Base-by-base conservation (phyloP, 2,113 vertebrate genomes). In the Ptychochromis oligacanthus region DNA sequence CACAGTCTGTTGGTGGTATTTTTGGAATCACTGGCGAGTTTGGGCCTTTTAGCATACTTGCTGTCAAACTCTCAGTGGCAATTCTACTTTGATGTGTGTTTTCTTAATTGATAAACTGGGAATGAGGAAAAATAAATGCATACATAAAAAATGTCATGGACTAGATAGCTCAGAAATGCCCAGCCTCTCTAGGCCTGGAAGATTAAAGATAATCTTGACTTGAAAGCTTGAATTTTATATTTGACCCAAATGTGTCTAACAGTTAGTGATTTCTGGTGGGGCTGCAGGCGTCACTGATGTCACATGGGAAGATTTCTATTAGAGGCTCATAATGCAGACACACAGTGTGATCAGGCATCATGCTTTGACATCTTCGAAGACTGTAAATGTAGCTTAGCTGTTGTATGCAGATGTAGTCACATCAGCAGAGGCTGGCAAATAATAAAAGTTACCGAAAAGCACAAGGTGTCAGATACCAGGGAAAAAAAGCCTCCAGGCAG, bases 131-230 rank as follows among this genome's bases (percentile, higher is more conserved):
- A 84, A 88, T 77, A 80, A 84, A 90, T 52, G 43, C 38, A 81
- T 82, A 56, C 60, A 85, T 76, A 75, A 87, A 77, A 77, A 56
- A 82, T 61, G 58, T 65, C 78, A 70, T 38, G 62, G 80, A 64
- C 62, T 36, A 36, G 75, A 83, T 58, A 60, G 77, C 78, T 62
- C 31, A 65, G 72, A 87, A 85, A 86, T 72, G 38, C 77, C 13
- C 56, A 18, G 46, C 62, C 52, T 72, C 75, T 55, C 49, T 60
- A 11, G 46, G 64, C 65, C 22, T 11, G 36, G 36, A 74, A 84
- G 89, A 92, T 91, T 86, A 87, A 88, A 91, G 86, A 90, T 84
- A 70, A 81, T 84, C 65, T 86, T 62, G 20, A 91, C 28, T 87
- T 86, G 64, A 88, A 87, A 90, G 84, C 84, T 84, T 83, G 84